Evolutionary conservation across 2,797 vertebrate genomes (phyloP).

Genomic region (Acridotheres tristis): DNA sequence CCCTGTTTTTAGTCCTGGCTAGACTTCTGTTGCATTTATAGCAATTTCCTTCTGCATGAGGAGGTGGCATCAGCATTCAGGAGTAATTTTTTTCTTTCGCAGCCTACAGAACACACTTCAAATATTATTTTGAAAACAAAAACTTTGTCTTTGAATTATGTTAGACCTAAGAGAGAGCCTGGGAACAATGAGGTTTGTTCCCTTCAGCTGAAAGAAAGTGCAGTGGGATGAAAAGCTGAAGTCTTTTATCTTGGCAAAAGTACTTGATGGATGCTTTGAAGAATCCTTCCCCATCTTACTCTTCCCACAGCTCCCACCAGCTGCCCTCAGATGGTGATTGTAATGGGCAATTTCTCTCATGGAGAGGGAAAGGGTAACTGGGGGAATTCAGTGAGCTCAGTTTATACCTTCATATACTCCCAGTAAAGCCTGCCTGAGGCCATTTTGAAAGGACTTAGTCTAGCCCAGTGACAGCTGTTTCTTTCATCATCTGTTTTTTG

Average conservation of each 20-base stretch:
- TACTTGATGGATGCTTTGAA: neutral
- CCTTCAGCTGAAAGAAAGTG: neutral
- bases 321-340: neutral
- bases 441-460: neutral
- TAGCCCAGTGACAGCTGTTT: conserved; percentile 11
- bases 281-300: neutral
- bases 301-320: neutral
- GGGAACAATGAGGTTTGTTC: neutral
- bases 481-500: conserved; percentile 13
- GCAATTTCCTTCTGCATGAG: neutral
- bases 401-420: neutral
- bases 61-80: neutral
- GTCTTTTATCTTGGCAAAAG: neutral
- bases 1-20: neutral
- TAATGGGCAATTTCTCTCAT: neutral
- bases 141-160: neutral
- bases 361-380: neutral
- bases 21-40: neutral
- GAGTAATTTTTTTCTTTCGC: neutral
- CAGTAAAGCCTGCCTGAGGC: neutral
- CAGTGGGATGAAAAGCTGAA: neutral
- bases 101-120: neutral
- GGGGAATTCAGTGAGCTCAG: neutral
- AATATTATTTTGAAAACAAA: neutral
- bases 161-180: neutral